phyloP scores from a whole-genome alignment of 2,113 vertebrate genomes.

The Sylvicapra grimmia region DNA sequence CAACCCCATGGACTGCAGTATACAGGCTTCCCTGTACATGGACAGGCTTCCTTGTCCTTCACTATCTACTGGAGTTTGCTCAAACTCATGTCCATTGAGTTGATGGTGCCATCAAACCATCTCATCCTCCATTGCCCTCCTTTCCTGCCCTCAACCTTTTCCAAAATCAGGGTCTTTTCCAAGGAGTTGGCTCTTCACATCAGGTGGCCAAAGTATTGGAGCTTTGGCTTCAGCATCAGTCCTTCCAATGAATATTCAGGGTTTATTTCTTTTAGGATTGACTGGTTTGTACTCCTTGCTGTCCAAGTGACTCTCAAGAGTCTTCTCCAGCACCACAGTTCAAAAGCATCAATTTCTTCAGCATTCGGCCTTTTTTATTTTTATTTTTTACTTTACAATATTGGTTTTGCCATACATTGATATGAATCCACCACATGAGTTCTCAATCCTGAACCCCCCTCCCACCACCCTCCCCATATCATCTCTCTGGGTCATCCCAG shows the following conservation, averaged over 20 bases:
- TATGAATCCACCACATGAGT: too few relatives aligned
- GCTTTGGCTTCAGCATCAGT: neutral
- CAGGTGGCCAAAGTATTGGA: neutral
- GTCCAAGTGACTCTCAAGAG: neutral
- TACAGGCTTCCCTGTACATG: neutral
- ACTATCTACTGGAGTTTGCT: neutral
- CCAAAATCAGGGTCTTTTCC: neutral
- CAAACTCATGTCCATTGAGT: neutral
- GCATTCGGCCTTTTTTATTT: neutral
- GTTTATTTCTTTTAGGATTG: neutral
- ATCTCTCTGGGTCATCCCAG: too few relatives aligned
- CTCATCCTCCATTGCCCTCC: fast-evolving
- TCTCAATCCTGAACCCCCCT: too few relatives aligned
- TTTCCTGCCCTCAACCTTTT: neutral
- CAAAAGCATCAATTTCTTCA: neutral
- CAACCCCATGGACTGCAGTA: neutral
- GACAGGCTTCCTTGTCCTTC: neutral
- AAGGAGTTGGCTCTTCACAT: neutral
- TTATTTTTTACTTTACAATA: too few relatives aligned
- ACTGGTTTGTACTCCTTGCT: neutral
- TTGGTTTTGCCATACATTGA: too few relatives aligned
- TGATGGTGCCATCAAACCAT: neutral
- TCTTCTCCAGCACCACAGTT: neutral
- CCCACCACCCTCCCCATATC: too few relatives aligned
- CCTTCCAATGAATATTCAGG: neutral